phyloP scores from a whole-genome alignment of 2,888 invertebrate species.

The Meliscaeva auricollis region DNA sequence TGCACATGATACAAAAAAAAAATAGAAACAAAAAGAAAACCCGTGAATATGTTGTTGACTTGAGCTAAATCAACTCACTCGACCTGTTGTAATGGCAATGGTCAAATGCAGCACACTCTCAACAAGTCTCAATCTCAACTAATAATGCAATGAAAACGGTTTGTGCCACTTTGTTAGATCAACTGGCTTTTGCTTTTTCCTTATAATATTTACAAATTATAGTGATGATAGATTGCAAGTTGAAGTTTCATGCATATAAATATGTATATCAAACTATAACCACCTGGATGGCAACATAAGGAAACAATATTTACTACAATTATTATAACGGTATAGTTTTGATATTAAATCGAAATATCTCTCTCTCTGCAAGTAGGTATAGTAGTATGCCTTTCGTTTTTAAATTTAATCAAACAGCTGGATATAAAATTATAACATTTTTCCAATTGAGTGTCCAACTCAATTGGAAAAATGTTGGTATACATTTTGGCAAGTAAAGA shows the following conservation, averaged over 20 bases:
- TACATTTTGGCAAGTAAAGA: too few relatives aligned
- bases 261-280: neutral
- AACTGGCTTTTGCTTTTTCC: slow-evolving; percentile 39
- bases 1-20: too few relatives aligned
- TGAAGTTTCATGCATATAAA: slow-evolving; percentile 14
- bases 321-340: slow-evolving; percentile 5
- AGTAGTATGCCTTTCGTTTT: too few relatives aligned
- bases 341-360: neutral
- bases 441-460: too few relatives aligned
- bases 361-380: too few relatives aligned
- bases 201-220: neutral
- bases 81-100: slow-evolving; percentile 46
- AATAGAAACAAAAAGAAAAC: neutral
- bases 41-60: neutral
- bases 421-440: too few relatives aligned
- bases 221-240: slow-evolving; percentile 32
- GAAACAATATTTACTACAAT: slow-evolving; percentile 29
- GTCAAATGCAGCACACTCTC: slow-evolving; percentile 23
- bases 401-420: too few relatives aligned
- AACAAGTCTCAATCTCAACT: slow-evolving; percentile 6
- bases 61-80: slow-evolving; percentile 51
- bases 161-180: slow-evolving; percentile 48
- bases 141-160: slow-evolving; percentile 35
- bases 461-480: too few relatives aligned
- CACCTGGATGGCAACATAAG: slow-evolving; percentile 6